phyloP scores from a whole-genome alignment of 2,113 vertebrate genomes.

The Corythornis vintsioides region DNA sequence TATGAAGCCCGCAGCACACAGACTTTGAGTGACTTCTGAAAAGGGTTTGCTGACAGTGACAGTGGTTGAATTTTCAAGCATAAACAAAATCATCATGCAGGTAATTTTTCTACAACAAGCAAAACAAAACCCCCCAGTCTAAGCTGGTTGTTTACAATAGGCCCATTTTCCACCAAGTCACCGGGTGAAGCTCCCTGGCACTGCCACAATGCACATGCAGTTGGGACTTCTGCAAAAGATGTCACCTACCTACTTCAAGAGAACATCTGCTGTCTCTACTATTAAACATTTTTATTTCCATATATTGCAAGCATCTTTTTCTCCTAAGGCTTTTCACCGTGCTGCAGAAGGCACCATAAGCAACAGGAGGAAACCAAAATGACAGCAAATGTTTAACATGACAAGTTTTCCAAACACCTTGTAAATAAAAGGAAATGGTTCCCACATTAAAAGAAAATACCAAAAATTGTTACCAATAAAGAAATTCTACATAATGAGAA shows the following conservation, averaged over 20 bases:
- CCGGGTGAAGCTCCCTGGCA: background rate
- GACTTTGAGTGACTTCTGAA: background rate
- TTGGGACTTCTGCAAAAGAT: background rate
- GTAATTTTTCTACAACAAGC: background rate
- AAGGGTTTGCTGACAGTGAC: background rate
- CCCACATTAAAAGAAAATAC: background rate
- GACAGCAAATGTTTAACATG: background rate
- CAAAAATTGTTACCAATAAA: background rate
- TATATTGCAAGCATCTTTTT: background rate
- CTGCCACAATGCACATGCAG: accelerated
- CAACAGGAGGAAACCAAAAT: background rate
- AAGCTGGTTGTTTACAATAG: background rate
- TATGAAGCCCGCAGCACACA: background rate
- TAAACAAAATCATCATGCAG: background rate
- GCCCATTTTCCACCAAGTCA: background rate
- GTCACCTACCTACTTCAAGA: background rate
- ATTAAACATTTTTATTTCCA: background rate
- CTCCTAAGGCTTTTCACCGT: background rate
- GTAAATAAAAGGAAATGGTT: background rate
- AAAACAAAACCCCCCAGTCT: background rate
- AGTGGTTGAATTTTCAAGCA: background rate
- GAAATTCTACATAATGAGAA: background rate
- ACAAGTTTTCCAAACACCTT: background rate
- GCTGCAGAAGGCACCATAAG: background rate
- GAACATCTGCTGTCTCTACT: background rate